Evolutionary conservation across 2,888 invertebrate species (phyloP).

Genomic region (Thumatha senex): DNA sequence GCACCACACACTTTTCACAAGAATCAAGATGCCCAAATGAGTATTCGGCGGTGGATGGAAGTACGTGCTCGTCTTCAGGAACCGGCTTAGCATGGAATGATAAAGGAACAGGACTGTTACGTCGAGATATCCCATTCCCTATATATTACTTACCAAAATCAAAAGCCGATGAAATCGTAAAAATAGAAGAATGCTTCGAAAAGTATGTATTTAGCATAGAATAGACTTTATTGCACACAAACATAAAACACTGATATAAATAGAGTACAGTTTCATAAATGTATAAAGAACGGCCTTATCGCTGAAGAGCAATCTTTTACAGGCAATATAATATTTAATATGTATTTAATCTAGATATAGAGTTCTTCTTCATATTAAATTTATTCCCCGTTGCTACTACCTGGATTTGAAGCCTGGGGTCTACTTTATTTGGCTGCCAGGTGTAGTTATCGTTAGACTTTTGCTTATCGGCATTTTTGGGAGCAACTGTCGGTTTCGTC

Average conservation of each 20-base stretch:
- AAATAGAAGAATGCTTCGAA: constrained; percentile 84
- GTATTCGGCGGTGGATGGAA: constrained; percentile 78
- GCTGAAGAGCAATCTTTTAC: neutral
- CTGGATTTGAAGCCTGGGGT: too few species aligned
- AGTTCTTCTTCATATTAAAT: too few species aligned
- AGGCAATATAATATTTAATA: neutral
- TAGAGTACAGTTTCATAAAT: too few species aligned
- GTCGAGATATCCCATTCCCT: constrained; percentile 93
- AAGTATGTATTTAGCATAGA: constrained; percentile 50
- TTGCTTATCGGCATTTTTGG: too few species aligned
- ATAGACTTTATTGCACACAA: neutral
- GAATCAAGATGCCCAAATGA: constrained; percentile 94
- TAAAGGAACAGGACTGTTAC: constrained; percentile 88
- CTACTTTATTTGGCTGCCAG: too few species aligned
- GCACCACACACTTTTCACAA: constrained; percentile 72
- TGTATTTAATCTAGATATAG: too few species aligned
- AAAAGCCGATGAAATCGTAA: constrained; percentile 79
- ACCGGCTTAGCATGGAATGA: constrained; percentile 91
- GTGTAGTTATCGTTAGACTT: too few species aligned
- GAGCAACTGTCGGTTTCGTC: too few species aligned
- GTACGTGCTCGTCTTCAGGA: constrained; percentile 72
- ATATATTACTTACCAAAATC: constrained; percentile 88
- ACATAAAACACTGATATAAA: too few species aligned
- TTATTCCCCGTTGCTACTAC: too few species aligned
- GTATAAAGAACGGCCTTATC: too few species aligned